These are phyloP conservation scores for Electrophaes corylata DNA, from an alignment of 2,888 invertebrate species.

Conservation along the genomic window DNA sequence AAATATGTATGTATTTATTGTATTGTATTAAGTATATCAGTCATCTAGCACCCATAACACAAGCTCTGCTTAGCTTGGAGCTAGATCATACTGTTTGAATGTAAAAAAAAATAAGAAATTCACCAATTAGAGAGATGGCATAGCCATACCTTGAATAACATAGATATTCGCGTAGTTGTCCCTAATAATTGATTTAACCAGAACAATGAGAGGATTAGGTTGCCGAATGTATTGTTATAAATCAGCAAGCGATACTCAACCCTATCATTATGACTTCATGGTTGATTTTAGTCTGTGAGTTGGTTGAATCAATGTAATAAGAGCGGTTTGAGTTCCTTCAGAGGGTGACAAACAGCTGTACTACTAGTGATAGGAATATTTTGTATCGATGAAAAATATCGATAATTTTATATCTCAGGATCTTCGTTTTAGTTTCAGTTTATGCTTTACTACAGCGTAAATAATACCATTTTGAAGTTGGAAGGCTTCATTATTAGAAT, in stretches of 20 bases:
- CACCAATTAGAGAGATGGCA: not conserved
- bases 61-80: no score
- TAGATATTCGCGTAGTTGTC: conserved; percentile 32
- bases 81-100: no score
- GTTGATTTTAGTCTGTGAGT: conserved; percentile 33
- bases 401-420: not conserved
- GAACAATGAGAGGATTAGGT: conserved; percentile 48
- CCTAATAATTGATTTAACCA: conserved; percentile 55
- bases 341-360: conserved; percentile 54
- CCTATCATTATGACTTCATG: conserved; percentile 26
- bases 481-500: no score
- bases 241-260: conserved; percentile 25
- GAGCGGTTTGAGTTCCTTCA: conserved; percentile 41
- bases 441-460: no score
- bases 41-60: no score
- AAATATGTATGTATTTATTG: no score
- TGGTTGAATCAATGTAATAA: conserved; percentile 52
- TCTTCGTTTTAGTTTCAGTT: no score
- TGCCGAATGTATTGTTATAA: conserved; percentile 43
- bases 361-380: conserved; percentile 29
- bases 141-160: conserved; percentile 11
- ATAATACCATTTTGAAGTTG: no score
- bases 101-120: no score
- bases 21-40: no score
- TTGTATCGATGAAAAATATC: conserved; percentile 7